Base-by-base conservation (phyloP, 2,797 vertebrate genomes). In the Anas capensis region DNA sequence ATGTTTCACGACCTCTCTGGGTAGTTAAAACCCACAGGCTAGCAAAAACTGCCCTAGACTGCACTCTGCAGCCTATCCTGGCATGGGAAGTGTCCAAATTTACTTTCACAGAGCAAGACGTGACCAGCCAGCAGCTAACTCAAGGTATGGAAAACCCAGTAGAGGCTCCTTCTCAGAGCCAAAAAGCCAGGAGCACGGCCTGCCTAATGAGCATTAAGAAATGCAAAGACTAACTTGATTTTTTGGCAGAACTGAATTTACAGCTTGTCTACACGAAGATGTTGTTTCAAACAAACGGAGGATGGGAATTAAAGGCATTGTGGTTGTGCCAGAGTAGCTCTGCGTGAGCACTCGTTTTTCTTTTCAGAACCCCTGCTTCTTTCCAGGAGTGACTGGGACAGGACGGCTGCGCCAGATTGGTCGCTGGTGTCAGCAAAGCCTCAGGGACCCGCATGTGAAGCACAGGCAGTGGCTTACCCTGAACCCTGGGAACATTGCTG, bases 171-270 rank as follows among this genome's bases (percentile, higher is more conserved):
- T 73, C 46, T 38, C 31, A 68, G 71, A 87, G 20, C 36, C 16
- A 20, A 33, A 80, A 77, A 91, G 49, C 60, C 90, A 91, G 53
- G 31, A 87, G 69, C 34, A 81, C 83, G 53, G 27, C 70, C 65
- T 38, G 36, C 19, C 49, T 82, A 56, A 77, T 38, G 29, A 93
- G 68, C 57, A 34, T 40, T 80, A 56, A 82, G 73, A 91, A 92
- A 89, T 57, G 34, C 31, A 24, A 69, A 19, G 78, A 82, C 84
- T 77, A 46, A 87, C 58, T 82, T 70, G 60, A 51, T 61, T 87
- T 86, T 86, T 91, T 93, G 81, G 84, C 95, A 91, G 84, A 80
- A 73, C 20, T 54, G 60, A 85, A 66, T 91, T 92, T 95, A 53
- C 70, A 80, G 53, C 75, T 93, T 89, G 56, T 82, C 92, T 92